Conservation (phyloP, 2,797 vertebrate species). For the Pristis pectinata region DNA sequence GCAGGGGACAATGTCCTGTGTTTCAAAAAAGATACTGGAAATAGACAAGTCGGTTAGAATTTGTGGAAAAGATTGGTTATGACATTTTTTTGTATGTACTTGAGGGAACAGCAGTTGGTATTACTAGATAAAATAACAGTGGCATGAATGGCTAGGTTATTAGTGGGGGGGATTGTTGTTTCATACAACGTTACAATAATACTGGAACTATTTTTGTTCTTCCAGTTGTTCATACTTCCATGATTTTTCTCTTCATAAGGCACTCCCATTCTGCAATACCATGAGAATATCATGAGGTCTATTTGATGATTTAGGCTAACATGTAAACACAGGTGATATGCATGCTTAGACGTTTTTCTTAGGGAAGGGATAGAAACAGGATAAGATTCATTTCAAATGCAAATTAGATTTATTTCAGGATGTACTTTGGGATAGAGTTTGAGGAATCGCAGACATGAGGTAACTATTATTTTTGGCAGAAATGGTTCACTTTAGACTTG, state of each 20-base stretch:
- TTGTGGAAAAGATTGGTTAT: not conserved
- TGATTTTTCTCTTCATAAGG: not conserved
- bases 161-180: not conserved
- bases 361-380: not conserved
- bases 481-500: not conserved
- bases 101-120: not conserved
- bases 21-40: not conserved
- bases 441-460: not conserved
- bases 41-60: not conserved
- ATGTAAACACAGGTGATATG: not conserved
- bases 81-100: not conserved
- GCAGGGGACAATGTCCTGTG: not conserved
- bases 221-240: not conserved
- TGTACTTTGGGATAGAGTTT: not conserved
- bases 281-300: not conserved
- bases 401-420: not conserved
- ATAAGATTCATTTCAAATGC: not conserved
- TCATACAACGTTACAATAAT: not conserved
- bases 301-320: not conserved
- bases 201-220: not conserved
- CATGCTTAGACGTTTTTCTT: not conserved
- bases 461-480: not conserved
- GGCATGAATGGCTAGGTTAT: not conserved
- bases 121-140: not conserved
- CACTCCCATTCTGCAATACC: not conserved